Percentiles rank a stretch among this genome's conserved stretches.
Conservation (phyloP, 2,113 vertebrate genomes). For the Callocephalon fimbriatum region DNA sequence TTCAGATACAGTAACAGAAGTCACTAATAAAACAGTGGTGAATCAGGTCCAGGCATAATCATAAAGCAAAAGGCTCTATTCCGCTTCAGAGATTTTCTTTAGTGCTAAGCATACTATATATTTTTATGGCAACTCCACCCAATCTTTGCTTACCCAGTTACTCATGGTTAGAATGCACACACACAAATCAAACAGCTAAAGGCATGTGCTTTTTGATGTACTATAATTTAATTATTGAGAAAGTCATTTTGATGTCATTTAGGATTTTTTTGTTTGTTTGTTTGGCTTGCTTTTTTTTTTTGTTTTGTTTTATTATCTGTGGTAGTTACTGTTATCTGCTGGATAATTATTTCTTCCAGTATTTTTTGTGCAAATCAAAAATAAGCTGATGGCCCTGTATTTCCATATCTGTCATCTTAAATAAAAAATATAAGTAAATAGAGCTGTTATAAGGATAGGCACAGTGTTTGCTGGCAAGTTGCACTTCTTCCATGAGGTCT, state of each 20-base stretch:
- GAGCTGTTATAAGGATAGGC: not conserved
- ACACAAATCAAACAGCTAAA: not conserved
- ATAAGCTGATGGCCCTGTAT: not conserved
- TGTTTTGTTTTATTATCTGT: not conserved
- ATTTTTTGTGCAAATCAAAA: not conserved
- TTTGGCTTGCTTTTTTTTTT: not conserved
- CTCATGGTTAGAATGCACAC: not conserved
- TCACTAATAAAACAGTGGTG: conserved; percentile 43
- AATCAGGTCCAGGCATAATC: conserved; percentile 7
- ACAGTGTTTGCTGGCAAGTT: not conserved
- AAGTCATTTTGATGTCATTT: not conserved
- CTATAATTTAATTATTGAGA: conserved; percentile 38
- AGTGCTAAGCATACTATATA: not conserved
- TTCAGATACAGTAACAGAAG: conserved; percentile 54
- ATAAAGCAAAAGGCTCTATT: conserved; percentile 28
- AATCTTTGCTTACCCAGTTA: not conserved
- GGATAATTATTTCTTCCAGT: not conserved
- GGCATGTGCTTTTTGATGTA: conserved; percentile 6
- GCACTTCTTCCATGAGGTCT: not conserved
- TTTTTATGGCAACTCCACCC: not conserved
- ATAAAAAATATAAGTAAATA: not conserved
- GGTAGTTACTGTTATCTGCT: not conserved
- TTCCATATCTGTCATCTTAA: not conserved
- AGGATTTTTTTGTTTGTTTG: not conserved
- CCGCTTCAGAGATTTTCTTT: not conserved